These are phyloP conservation scores for Heliothis subflexa DNA, from an alignment of 1,140 invertebrate genomes.

Conservation along the genomic window DNA sequence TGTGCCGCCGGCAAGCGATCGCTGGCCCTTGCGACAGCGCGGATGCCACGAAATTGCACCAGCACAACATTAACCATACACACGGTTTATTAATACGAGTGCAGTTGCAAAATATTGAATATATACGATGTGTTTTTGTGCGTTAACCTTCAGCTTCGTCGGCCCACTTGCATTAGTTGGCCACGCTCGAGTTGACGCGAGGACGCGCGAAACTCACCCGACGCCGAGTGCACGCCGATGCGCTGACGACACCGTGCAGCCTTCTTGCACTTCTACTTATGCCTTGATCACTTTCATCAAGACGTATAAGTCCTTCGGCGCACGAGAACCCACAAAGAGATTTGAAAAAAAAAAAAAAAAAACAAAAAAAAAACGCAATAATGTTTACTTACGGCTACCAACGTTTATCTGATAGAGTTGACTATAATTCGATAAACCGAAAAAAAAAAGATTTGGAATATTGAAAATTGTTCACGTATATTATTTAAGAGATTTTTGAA, in stretches of 20 bases:
- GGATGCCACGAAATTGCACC: constrained; percentile 78
- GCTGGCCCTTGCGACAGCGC: constrained; percentile 78
- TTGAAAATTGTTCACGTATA: no score
- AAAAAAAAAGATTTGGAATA: no score
- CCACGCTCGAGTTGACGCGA: constrained; percentile 76
- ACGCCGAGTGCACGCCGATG: constrained; percentile 2
- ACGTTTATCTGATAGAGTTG: no score
- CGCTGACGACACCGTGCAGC: constrained; percentile 16
- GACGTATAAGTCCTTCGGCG: neutral
- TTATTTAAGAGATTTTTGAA: no score
- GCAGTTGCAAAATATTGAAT: constrained; percentile 80
- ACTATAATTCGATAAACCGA: no score
- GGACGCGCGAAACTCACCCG: constrained; percentile 64
- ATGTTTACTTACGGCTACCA: no score
- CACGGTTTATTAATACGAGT: constrained; percentile 79
- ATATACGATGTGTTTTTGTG: constrained; percentile 73
- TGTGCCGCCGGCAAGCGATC: constrained; percentile 67
- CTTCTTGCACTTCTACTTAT: constrained; percentile 2
- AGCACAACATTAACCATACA: constrained; percentile 61
- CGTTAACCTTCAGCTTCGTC: constrained; percentile 76
- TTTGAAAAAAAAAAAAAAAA: neutral
- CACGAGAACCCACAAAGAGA: neutral
- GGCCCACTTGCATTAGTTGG: constrained; percentile 79
- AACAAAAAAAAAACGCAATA: no score
- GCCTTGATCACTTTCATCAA: constrained; percentile 1